phyloP scores from a whole-genome alignment of 1,140 invertebrate species.

The Euwallacea similis region DNA sequence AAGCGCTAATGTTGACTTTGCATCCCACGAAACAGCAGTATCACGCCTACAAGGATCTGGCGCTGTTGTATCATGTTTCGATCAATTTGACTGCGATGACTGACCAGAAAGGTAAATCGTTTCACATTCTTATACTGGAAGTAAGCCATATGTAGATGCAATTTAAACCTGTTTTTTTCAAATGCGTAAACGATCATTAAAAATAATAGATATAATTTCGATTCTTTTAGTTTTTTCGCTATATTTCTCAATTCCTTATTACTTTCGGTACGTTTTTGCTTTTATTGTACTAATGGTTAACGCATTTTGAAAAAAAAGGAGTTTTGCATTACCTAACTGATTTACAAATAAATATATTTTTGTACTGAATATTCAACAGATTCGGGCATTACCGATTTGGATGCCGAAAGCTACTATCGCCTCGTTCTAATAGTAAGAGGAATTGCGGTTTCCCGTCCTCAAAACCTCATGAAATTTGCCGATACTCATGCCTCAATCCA shows the following conservation, averaged over 20 bases:
- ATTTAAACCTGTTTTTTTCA: too few species aligned
- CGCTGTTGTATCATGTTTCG: slow-evolving; percentile 77
- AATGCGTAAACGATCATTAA: too few species aligned
- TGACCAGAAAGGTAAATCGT: slow-evolving; percentile 19
- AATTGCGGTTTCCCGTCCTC: slow-evolving; percentile 81
- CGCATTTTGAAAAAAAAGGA: background rate
- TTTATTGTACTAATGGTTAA: background rate
- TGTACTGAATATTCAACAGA: slow-evolving; percentile 5
- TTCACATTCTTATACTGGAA: background rate
- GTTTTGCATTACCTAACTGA: background rate
- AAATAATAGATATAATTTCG: too few species aligned
- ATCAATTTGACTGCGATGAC: slow-evolving; percentile 68
- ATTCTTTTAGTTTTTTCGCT: too few species aligned
- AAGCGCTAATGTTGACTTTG: slow-evolving; percentile 78
- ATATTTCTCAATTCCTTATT: too few species aligned
- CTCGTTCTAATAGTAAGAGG: slow-evolving; percentile 81
- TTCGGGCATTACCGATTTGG: slow-evolving; percentile 65
- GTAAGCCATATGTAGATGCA: too few species aligned
- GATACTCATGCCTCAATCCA: slow-evolving; percentile 60
- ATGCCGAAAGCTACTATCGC: slow-evolving; percentile 90
- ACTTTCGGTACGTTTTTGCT: too few species aligned
- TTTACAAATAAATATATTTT: slow-evolving; percentile 4
- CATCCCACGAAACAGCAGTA: slow-evolving; percentile 73
- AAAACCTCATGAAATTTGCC: slow-evolving; percentile 79
- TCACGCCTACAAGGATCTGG: slow-evolving; percentile 88